Evolutionary conservation across 2,888 invertebrate species (phyloP).

Genomic region (Drosophila nigricruria): DNA sequence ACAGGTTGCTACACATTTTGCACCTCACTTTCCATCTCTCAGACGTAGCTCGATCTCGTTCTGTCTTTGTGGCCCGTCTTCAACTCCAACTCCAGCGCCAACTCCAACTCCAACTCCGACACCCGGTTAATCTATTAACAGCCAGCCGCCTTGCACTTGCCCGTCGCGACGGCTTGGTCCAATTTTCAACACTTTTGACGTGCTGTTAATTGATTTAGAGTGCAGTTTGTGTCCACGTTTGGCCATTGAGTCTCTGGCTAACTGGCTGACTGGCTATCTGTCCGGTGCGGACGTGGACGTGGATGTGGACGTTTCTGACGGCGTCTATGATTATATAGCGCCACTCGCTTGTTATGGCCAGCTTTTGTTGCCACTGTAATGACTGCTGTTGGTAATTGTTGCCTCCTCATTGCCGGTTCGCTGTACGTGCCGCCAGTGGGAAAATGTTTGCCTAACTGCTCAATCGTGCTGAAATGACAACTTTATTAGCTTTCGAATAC

Average conservation of each 20-base stretch:
- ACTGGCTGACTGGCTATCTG: slow-evolving; percentile 17
- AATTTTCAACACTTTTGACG: slow-evolving; percentile 82
- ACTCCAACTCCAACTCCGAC: slow-evolving; percentile 1
- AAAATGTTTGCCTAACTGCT: slow-evolving; percentile 72
- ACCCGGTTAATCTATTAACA: slow-evolving; percentile 56
- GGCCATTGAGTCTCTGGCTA: slow-evolving; percentile 38
- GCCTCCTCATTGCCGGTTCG: slow-evolving; percentile 38
- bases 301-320: slow-evolving; percentile 25
- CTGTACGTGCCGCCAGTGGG: slow-evolving; percentile 66
- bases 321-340: slow-evolving; percentile 78
- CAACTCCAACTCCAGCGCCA: slow-evolving; percentile 7
- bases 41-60: slow-evolving; percentile 22
- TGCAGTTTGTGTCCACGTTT: slow-evolving; percentile 52
- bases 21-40: slow-evolving; percentile 38
- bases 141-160: slow-evolving; percentile 43
- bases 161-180: slow-evolving; percentile 59
- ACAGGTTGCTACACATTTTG: slow-evolving; percentile 65
- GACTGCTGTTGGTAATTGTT: slow-evolving; percentile 75
- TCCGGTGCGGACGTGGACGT: slow-evolving; percentile 19
- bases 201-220: slow-evolving; percentile 82
- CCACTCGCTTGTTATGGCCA: slow-evolving; percentile 76
- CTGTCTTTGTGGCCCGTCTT: background rate
- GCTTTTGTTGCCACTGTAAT: slow-evolving; percentile 75
- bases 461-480: slow-evolving; percentile 76
- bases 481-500: slow-evolving; percentile 64